Evolutionary conservation across 2,113 vertebrate species (phyloP).

Genomic region (Suricata suricatta): DNA sequence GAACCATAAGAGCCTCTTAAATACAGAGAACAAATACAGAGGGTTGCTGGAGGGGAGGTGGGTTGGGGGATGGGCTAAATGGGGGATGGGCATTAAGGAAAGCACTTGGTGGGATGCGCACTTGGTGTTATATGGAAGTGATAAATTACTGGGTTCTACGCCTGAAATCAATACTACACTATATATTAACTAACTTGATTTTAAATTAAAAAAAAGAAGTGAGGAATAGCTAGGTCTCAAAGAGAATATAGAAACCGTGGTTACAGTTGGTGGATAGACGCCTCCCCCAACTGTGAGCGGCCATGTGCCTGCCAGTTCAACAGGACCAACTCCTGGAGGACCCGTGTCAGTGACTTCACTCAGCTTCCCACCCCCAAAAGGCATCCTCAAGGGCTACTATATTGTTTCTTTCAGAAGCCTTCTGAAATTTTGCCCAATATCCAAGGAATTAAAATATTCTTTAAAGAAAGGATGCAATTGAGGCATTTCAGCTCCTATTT

Average conservation of each 20-base stretch:
- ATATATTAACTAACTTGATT: no score
- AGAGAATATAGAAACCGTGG: neutral
- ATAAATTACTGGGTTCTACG: no score
- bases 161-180: no score
- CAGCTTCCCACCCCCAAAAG: neutral
- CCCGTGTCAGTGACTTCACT: neutral
- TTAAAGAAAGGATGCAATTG: neutral
- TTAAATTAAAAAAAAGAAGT: no score
- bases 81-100: no score
- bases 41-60: no score
- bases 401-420: neutral
- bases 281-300: neutral
- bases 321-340: fast-evolving
- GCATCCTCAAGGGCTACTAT: neutral
- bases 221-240: neutral
- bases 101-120: no score
- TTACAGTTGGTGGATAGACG: no score
- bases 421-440: neutral
- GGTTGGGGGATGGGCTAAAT: no score
- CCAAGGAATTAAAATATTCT: conserved; percentile 38
- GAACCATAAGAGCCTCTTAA: no score
- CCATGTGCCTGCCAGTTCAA: neutral
- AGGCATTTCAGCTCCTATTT: conserved; percentile 33
- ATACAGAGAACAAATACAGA: no score
- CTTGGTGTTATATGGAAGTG: no score